Base-by-base conservation (phyloP, 2,888 invertebrate genomes). In the Eupithecia dodoneata region DNA sequence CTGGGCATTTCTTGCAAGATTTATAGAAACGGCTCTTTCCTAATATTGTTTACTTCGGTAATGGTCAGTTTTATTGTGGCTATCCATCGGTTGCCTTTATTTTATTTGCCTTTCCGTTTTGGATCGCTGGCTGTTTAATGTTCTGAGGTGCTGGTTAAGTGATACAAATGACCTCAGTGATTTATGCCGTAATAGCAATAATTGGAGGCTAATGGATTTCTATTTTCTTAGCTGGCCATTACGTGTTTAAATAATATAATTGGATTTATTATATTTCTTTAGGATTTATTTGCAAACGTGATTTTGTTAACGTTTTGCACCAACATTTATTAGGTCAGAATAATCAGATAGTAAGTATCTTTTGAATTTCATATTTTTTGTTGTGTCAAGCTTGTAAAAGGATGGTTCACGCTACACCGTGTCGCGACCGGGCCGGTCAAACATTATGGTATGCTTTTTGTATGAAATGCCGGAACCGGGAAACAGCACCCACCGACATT, bases 11-110 rank as follows among this genome's bases (percentile, higher is more conserved):
- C 86, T 85, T 82, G 83, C 79, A 84, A 89, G 92, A 94, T 94
- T 94, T 94, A 94, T 91, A 85, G 87, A 88, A 83, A 86, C 83
- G 91, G 90, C 88, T 92, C 89, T 88, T 89, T 90, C 88, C 89
- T 93, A 92, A 94, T 94, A 93, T 92, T 94, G 93, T 94, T 94
- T 93, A 93, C 93, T 93, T 90, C 87, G 83, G 91, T 92, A 93
- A 85, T 84, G 92, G 92, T 89, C 91, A 92, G 86, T 90, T 91
- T 92, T 93, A 91, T 91, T 90, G 90, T 89, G 81, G 81, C 88
- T 87, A 90, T 90, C 89, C 90, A 88, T 90, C 87, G 85, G 84
- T 82, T 86, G 86, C 87, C 88, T 92, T 92, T 91, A 91, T 91
- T 89, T 91, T 85, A 88, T 90, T 87, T 84, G 86, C 84, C 86